Base-by-base conservation (phyloP, 2,797 vertebrate species). In the Rachycentron canadum region DNA sequence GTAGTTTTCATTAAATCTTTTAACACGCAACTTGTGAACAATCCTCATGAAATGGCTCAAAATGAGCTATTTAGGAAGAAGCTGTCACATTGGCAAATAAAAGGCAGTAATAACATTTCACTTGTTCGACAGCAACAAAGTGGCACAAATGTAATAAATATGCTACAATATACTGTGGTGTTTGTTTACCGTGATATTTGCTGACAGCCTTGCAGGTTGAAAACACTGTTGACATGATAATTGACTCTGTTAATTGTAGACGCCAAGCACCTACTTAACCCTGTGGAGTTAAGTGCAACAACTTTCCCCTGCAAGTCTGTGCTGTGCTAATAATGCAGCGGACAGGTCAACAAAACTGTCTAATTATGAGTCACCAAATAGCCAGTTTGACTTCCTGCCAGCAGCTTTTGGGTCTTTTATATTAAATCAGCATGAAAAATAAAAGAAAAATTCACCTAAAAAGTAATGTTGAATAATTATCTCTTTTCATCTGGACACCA, bases 211-310 rank as follows among this genome's bases (percentile, higher is more conserved):
- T 36, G 58, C 3, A 28, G 13, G 64, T 26, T 55, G 47, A 62
- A 74, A 56, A 77, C 45, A 69, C 28, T 68, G 67, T 32, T 76
- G 77, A 73, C 69, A 61, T 69, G 49, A 55, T 76, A 71, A 85
- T 77, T 86, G 61, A 43, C 61, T 56, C 65, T 47, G 52, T 30
- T 60, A 53, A 77, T 79, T 78, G 50, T 77, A 65, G 63, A 74
- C 73, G 41, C 70, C 65, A 68, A 77, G 32, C 40, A 69, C 47
- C 69, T 47, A 80, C 70, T 84, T 84, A 79, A 81, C 83, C 80
- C 55, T 32, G 55, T 1, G 17, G 62, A 62, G 66, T 67, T 32
- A 79, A 68, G 72, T 34, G 53, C 76, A 79, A 26, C 32, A 23
- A 62, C 66, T 73, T 69, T 69, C 23, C 13, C 69, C 26, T 7